Base-by-base conservation (phyloP, 92 coral and sea anemone species). In the Metridium senile region DNA sequence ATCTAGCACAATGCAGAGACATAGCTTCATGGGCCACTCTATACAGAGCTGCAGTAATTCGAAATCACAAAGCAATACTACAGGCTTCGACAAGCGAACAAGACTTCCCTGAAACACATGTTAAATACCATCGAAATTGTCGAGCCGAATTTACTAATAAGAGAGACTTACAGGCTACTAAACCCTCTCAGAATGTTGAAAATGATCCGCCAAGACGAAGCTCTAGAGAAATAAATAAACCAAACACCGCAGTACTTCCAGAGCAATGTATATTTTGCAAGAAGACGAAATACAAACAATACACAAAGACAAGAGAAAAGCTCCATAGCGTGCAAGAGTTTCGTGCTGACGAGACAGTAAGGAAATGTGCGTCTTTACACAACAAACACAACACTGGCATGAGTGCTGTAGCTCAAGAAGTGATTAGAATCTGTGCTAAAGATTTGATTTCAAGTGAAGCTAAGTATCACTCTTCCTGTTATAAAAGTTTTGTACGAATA, bases 81-180 rank as follows among this genome's bases (percentile, higher is more conserved):
- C 78, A 75, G 32, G 25, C 49, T 33, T 80, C 86, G 18, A 65
- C 66, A 33, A 61, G 76, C 35, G 83, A 80, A 80, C 58, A 66
- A 31, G 78, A 74, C 56, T 81, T 84, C 74, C 86, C 84, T 23
- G 21, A 61, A 62, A 61, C 35, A 53, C 81, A 76, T 58, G 84
- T 84, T 19, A 88, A 84, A 74, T 84, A 88, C 57, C 93, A 88
- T 70, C 83, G 76, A 26, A 18, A 72, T 22, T 84, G 89, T 72
- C 53, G 86, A 84, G 71, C 86, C 28, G 80, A 79, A 46, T 80
- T 79, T 77, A 75, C 81, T 2, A 65, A 74, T 65, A 80, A 72
- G 63, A 49, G 81, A 84, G 78, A 75, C 54, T 71, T 84, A 31
- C 75, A 86, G 54, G 47, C 59, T 30, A 21, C 9, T 18, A 76